These are phyloP conservation scores for Zaprionus africanus DNA, from an alignment of 1,140 invertebrate genomes.

Conservation along the genomic window DNA sequence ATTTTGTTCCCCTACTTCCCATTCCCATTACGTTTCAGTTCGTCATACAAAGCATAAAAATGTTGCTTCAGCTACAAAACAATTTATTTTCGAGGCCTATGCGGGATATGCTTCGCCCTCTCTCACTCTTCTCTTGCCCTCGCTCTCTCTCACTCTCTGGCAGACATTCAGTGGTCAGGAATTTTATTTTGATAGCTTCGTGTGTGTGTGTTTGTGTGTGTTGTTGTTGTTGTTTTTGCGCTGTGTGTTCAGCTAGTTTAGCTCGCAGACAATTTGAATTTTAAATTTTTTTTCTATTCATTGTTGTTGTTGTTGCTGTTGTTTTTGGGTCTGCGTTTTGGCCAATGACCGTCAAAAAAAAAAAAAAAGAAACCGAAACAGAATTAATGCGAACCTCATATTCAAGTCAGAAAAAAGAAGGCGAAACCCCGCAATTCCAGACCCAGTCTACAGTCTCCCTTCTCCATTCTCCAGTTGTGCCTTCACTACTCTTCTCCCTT, in stretches of 20 bases:
- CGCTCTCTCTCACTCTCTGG: constrained; percentile 16
- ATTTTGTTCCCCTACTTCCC: constrained; percentile 4
- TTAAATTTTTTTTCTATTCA: constrained; percentile 54
- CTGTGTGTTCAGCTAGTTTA: constrained; percentile 42
- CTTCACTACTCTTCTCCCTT: background rate
- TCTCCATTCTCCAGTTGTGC: too few relatives aligned
- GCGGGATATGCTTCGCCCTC: constrained; percentile 26
- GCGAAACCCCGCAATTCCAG: constrained; percentile 10
- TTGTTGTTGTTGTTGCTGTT: constrained; percentile 24
- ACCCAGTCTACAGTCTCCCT: background rate
- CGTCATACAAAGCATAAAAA: constrained; percentile 35
- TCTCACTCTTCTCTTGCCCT: too few relatives aligned
- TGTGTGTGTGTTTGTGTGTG: constrained; percentile 2
- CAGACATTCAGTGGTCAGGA: constrained; percentile 70
- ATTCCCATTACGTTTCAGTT: constrained; percentile 31
- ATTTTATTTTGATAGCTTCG: constrained; percentile 74
- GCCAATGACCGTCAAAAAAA: constrained; percentile 53
- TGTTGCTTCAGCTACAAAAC: constrained; percentile 14
- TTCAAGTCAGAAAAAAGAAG: background rate
- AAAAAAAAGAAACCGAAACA: constrained; percentile 14
- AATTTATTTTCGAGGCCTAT: constrained; percentile 68
- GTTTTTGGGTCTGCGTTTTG: constrained; percentile 30
- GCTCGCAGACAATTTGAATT: constrained; percentile 65
- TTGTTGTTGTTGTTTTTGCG: constrained; percentile 10
- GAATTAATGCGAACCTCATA: constrained; percentile 46